Base-by-base conservation (phyloP, 1,140 invertebrate species). In the Conus ventricosus region DNA sequence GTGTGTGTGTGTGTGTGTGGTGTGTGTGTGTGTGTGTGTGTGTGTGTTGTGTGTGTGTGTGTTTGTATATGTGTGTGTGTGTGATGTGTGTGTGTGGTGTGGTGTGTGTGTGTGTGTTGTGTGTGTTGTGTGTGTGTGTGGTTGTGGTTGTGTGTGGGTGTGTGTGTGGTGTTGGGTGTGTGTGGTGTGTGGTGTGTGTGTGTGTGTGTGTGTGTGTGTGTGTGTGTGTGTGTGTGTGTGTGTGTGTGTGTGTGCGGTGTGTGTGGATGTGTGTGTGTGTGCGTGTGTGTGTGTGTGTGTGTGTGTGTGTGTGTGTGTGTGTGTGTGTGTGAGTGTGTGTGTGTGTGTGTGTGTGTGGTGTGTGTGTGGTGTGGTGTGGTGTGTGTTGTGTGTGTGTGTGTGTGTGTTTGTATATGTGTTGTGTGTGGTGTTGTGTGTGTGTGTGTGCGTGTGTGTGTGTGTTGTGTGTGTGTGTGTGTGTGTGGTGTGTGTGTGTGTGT, bases 171-270 rank as follows among this genome's bases (percentile, higher is more conserved):
- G n/a, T n/a, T 91, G 83, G 88, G 82, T 91, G 83, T 88, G 82
- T 91, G 83, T 89, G n/a, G 82, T 91, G 81, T 91, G 82, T 89
- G 83, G 89, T 88, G 87, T 89, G 89, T 88, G 86, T 91, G 88
- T 89, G 83, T 91, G 88, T 89, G 83, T 91, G 84, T 89, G 81
- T 89, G 88, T 90, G 78, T 89, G 84, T 90, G 84, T 90, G 83
- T 90, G 84, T 90, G 75, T 90, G 84, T 90, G 75, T 90, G 84
- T 90, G 84, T 90, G 84, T 90, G 85, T n/a, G 84, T 90, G 84
- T 90, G 88, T 90, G 84, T 90, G 85, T 90, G 80, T n/a, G 39
- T 90, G 81, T 89, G 81, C n/a, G n/a, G n/a, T 91, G 81, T 90
- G 81, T 91, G 54, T 90, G 71, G 87, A 80, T 89, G 82, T 91